Evolutionary conservation across 30 jellyfish, hydroid and myxozoan genomes (phyloP), one percentile per base, ranked within the genome.

Genomic region (Hydractinia symbiolongicarpus): DNA sequence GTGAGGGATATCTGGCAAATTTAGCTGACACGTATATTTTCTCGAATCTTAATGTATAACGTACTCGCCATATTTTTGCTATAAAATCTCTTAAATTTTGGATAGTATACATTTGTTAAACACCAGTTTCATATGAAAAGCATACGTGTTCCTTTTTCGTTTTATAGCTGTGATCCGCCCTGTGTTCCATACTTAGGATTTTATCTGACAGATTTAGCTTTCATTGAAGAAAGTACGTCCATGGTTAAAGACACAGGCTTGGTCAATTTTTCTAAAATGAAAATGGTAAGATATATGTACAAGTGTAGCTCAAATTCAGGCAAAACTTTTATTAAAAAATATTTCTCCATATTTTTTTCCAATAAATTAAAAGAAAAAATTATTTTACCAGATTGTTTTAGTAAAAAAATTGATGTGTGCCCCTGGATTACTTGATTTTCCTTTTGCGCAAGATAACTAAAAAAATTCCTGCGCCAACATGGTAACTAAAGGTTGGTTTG

Each of bases 181-280:
- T 85, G 95, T 55, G 94, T 90, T 71, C 97, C 97, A 6, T 90
- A 84, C 72, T 86, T 90, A 21, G 97, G 97, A 4, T 82, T 82
- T 76, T 90, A 90, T 72, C 82, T 90, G 83, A 90, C 95, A 17
- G 97, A 90, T 76, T 87, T 90, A 50, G 95, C 97, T 14, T 90
- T 85, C 90, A 85, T 90, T 53, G 97, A 90, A 79, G 96, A 88
- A 73, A 79, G 89, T 50, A 83, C 92, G 17, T 76, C 79, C 56
- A 72, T 83, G 82, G 79, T 82, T 53, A 82, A 83, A 64, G 44
- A 30, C 44, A 80, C 78, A 57, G 90, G 95, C 5, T 70, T 88
- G 20, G 87, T 88, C 15, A 88, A 88, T 84, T 88, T 88, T 70
- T 78, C 96, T 5, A 88, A 88, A 71, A 83, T 83, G 94, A 86